phyloP scores from a whole-genome alignment of 2,888 invertebrate species.

The Zelleria hepariella region DNA sequence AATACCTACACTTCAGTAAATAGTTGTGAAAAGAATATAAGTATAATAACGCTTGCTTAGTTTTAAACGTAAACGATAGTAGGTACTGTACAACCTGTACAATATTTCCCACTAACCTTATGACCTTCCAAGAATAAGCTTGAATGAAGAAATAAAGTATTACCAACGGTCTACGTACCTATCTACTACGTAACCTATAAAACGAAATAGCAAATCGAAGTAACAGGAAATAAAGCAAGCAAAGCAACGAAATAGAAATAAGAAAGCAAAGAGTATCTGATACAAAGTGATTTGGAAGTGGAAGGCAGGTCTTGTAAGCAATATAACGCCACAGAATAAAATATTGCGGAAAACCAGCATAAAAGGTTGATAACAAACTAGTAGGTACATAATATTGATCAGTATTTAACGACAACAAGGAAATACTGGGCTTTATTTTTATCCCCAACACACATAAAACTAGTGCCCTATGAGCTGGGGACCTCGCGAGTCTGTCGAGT shows the following conservation, averaged over 20 bases:
- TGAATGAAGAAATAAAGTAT: neutral
- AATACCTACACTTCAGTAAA: too few relatives aligned
- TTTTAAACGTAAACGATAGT: too few relatives aligned
- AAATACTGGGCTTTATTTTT: too few relatives aligned
- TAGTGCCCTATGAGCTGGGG: too few relatives aligned
- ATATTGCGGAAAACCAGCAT: neutral
- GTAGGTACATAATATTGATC: too few relatives aligned
- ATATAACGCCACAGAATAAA: neutral
- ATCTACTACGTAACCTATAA: neutral
- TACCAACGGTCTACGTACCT: neutral
- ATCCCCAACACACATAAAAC: too few relatives aligned
- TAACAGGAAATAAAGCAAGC: constrained; percentile 13
- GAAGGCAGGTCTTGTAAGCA: constrained; percentile 52
- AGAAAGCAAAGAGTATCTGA: constrained; percentile 37
- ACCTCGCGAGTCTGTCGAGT: too few relatives aligned
- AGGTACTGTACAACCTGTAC: too few relatives aligned
- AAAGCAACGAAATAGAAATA: constrained; percentile 17
- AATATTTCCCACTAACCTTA: neutral
- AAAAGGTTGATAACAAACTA: neutral
- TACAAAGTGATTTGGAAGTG: constrained; percentile 65
- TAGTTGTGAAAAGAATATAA: too few relatives aligned
- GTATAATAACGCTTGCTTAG: too few relatives aligned
- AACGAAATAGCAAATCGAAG: neutral
- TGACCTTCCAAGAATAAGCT: neutral
- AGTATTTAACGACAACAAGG: too few relatives aligned